Conservation (phyloP, 2,113 vertebrate genomes). For the Mormoops blainvillei region DNA sequence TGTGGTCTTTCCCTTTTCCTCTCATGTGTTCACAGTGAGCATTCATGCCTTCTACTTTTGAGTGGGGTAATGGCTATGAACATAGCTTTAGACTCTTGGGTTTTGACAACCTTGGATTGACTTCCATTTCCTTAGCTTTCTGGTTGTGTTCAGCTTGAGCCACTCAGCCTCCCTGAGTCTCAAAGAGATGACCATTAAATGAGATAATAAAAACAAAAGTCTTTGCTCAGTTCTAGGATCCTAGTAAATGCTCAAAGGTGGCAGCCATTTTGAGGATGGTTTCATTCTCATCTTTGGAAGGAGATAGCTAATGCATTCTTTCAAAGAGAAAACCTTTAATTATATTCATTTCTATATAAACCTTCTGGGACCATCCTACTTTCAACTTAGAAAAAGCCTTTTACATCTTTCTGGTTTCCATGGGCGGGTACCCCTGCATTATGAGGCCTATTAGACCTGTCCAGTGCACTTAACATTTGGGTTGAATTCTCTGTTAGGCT, state of each 20-base stretch:
- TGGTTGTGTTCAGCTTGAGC: not conserved
- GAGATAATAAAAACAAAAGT: not conserved
- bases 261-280: not conserved
- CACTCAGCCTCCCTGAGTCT: not conserved
- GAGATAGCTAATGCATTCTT: not conserved
- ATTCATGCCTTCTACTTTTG: not conserved
- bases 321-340: not conserved
- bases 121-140: not conserved
- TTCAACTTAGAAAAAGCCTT: not conserved
- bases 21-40: not conserved
- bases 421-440: not conserved
- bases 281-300: not conserved
- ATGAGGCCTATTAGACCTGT: not conserved
- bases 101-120: not conserved
- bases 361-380: not conserved
- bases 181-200: not conserved
- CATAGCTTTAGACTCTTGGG: not conserved
- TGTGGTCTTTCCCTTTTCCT: not conserved
- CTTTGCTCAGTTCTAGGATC: not conserved
- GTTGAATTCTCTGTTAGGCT: not conserved
- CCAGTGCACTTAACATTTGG: not conserved
- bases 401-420: not conserved
- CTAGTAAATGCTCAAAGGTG: not conserved
- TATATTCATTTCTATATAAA: not conserved
- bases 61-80: not conserved